phyloP scores from a whole-genome alignment of 2,797 vertebrate species.

The Myiotriccus ornatus region DNA sequence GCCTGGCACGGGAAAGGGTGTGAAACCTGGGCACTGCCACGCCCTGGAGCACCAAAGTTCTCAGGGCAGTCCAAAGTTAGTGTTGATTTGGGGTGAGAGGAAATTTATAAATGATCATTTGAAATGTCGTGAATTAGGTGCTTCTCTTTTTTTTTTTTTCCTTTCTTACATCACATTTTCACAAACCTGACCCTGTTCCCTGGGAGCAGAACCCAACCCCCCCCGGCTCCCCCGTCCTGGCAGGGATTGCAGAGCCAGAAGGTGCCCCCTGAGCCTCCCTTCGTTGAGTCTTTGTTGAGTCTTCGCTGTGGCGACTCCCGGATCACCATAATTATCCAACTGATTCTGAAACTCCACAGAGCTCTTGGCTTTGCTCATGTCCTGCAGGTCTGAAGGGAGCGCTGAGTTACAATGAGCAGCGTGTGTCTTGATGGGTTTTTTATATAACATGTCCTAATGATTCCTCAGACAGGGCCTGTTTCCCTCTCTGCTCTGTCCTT shows the following conservation, averaged over 20 bases:
- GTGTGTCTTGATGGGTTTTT: not conserved
- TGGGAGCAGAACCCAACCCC: too few relatives aligned
- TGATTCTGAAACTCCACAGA: conserved; percentile 13
- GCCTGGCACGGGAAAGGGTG: not conserved
- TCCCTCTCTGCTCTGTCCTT: not conserved
- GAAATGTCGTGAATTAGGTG: not conserved
- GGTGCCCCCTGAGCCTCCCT: not conserved
- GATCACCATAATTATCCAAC: conserved; percentile 15
- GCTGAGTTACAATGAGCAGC: not conserved
- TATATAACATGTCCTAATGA: not conserved
- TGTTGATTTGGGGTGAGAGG: not conserved
- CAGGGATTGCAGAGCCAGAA: not conserved
- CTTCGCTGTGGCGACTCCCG: not conserved
- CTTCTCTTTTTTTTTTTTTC: not conserved
- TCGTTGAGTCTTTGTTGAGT: conserved; percentile 11
- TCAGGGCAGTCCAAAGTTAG: not conserved
- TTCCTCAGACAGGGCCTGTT: not conserved
- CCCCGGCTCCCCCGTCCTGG: too few relatives aligned
- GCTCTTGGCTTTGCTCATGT: not conserved
- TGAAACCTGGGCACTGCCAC: not conserved
- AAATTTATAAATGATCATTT: not conserved
- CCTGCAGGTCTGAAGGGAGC: not conserved
- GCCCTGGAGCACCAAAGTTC: not conserved
- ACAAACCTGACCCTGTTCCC: too few relatives aligned
- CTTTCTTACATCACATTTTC: not conserved